Evolutionary conservation across 2,888 invertebrate species (phyloP).

Genomic region (Heliconius erato): DNA sequence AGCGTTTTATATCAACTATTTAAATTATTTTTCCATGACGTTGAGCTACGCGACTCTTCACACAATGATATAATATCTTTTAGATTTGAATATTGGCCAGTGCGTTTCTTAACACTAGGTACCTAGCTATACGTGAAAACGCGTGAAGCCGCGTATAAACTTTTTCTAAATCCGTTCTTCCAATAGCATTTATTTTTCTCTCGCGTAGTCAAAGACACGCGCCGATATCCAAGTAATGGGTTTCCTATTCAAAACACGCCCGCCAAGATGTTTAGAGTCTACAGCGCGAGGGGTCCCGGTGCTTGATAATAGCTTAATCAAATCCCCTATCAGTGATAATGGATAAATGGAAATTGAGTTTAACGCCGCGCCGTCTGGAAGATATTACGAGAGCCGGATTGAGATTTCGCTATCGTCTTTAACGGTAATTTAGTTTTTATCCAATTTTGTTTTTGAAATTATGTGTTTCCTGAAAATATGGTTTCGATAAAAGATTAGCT

Average conservation of each 20-base stretch:
- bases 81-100: too few species aligned
- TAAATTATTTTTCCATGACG: too few species aligned
- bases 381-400: slow-evolving; percentile 13
- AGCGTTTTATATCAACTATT: too few species aligned
- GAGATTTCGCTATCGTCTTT: slow-evolving; percentile 15
- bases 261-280: slow-evolving; percentile 41
- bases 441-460: not conserved
- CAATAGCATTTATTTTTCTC: not conserved
- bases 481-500: not conserved
- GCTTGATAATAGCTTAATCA: slow-evolving; percentile 60
- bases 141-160: too few species aligned
- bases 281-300: slow-evolving; percentile 41
- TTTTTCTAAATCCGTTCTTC: not conserved
- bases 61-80: too few species aligned
- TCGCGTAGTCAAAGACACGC: slow-evolving; percentile 24
- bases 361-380: slow-evolving; percentile 27
- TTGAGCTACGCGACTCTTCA: too few species aligned
- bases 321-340: slow-evolving; percentile 53
- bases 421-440: slow-evolving; percentile 17
- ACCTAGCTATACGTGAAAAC: too few species aligned
- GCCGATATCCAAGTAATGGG: slow-evolving; percentile 47
- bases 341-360: slow-evolving; percentile 47
- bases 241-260: slow-evolving; percentile 59
- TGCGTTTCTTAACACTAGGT: too few species aligned
- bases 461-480: not conserved